Percentiles rank a stretch among this genome's conserved stretches.
Evolutionary conservation across 2,888 invertebrate genomes (phyloP).

Genomic region (Leucophora obtusa): DNA sequence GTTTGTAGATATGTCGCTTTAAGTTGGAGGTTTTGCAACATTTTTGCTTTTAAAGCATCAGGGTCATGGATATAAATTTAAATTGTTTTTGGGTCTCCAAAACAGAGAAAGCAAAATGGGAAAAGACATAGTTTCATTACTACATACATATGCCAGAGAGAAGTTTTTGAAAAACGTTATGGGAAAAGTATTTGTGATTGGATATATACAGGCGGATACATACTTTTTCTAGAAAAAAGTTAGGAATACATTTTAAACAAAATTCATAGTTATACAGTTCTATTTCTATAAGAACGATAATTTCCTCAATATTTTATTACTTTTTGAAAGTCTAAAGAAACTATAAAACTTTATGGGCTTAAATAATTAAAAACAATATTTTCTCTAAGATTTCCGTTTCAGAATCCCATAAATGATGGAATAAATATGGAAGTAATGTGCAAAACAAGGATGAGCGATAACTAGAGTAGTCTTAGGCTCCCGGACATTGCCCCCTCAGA

Average conservation of each 20-base stretch:
- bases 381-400: too few relatives aligned
- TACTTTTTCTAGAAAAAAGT: too few relatives aligned
- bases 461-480: too few relatives aligned
- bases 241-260: too few relatives aligned
- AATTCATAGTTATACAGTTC: too few relatives aligned
- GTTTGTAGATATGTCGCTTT: conserved; percentile 53
- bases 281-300: too few relatives aligned
- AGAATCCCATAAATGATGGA: too few relatives aligned
- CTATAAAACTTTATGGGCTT: not conserved
- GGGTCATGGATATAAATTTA: conserved; percentile 77
- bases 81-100: conserved; percentile 74
- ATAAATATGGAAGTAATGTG: too few relatives aligned
- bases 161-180: not conserved
- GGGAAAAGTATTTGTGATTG: not conserved
- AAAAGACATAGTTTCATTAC: not conserved
- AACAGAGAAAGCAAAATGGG: conserved; percentile 43
- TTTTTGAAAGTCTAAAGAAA: not conserved
- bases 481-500: too few relatives aligned
- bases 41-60: conserved; percentile 72
- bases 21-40: conserved; percentile 53
- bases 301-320: not conserved
- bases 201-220: not conserved
- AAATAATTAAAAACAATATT: not conserved
- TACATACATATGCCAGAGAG: conserved; percentile 17
- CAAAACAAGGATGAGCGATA: too few relatives aligned